Conservation (phyloP, 2,797 vertebrate genomes). For the Pachyuromys duprasi region DNA sequence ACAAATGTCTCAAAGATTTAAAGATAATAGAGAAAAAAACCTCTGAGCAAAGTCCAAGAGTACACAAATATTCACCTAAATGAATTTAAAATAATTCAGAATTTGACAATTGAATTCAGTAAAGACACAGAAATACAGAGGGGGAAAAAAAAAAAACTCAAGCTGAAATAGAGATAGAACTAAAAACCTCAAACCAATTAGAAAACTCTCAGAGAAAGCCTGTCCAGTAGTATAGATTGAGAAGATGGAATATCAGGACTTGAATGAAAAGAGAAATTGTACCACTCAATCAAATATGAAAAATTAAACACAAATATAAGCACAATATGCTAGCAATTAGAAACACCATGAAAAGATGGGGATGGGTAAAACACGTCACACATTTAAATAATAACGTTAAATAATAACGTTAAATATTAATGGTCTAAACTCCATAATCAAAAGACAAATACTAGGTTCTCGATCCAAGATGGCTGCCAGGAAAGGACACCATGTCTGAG, state of each 20-base stretch:
- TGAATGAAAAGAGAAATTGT: background rate
- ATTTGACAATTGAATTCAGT: background rate
- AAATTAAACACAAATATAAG: background rate
- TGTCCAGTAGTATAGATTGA: background rate
- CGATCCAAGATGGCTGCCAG: too few species aligned
- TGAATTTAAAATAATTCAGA: background rate
- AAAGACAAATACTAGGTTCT: background rate
- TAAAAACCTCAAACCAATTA: background rate
- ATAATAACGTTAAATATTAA: background rate
- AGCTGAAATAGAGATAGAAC: background rate
- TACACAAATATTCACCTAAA: background rate
- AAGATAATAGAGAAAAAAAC: background rate
- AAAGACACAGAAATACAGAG: background rate
- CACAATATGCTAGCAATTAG: background rate
- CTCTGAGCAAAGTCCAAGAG: background rate
- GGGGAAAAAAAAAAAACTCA: background rate
- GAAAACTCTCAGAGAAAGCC: background rate
- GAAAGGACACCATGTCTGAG: too few species aligned
- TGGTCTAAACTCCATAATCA: background rate
- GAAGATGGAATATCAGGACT: background rate
- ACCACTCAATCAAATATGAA: background rate
- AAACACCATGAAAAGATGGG: background rate
- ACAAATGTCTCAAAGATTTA: background rate
- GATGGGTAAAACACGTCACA: background rate
- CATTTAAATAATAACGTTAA: background rate